A percentile compares a stretch with the other conserved stretches of the same genome.
phyloP scores from a whole-genome alignment of 1,140 invertebrate species.

The Ganaspis sp. region DNA sequence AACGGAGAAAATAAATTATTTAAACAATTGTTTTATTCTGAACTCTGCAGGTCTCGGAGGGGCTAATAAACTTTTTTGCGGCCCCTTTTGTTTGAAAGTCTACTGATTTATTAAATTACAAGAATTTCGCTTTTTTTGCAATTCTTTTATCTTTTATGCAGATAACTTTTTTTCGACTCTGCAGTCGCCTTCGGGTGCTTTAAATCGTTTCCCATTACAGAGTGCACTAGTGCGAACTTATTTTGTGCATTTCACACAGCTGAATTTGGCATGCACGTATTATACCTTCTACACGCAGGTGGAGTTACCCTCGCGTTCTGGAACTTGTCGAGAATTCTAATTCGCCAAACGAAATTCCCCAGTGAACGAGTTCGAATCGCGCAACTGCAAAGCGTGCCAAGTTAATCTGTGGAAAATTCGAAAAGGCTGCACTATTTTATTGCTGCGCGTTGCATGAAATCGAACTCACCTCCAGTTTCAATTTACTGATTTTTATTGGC shows the following conservation, averaged over 20 bases:
- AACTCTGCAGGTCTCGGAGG: too few species aligned
- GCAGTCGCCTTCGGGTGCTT: constrained; percentile 45
- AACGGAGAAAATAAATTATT: too few species aligned
- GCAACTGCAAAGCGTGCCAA: constrained; percentile 28
- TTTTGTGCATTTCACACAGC: constrained; percentile 27
- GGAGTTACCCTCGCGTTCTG: constrained; percentile 11
- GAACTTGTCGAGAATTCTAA: constrained; percentile 34
- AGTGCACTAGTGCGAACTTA: constrained; percentile 21
- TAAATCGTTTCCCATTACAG: constrained; percentile 44
- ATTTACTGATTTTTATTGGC: constrained; percentile 25
- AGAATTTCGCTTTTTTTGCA: background rate
- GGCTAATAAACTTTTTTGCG: too few species aligned
- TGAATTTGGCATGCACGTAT: constrained; percentile 10
- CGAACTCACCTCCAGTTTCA: constrained; percentile 26
- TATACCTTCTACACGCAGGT: background rate
- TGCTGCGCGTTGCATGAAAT: constrained; percentile 22
- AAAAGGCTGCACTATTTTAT: constrained; percentile 31
- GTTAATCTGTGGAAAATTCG: constrained; percentile 30
- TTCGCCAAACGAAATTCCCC: constrained; percentile 48
- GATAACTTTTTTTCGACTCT: constrained; percentile 37
- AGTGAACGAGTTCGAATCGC: constrained; percentile 13
- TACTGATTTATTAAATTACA: too few species aligned
- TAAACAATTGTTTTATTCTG: too few species aligned
- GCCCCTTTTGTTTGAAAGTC: too few species aligned
- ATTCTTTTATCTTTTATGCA: constrained; percentile 41